A percentile compares a stretch with the other conserved stretches of the same genome.
These are phyloP conservation scores for Trogon melanurus DNA, from an alignment of 2,113 vertebrate genomes.

Conservation along the genomic window DNA sequence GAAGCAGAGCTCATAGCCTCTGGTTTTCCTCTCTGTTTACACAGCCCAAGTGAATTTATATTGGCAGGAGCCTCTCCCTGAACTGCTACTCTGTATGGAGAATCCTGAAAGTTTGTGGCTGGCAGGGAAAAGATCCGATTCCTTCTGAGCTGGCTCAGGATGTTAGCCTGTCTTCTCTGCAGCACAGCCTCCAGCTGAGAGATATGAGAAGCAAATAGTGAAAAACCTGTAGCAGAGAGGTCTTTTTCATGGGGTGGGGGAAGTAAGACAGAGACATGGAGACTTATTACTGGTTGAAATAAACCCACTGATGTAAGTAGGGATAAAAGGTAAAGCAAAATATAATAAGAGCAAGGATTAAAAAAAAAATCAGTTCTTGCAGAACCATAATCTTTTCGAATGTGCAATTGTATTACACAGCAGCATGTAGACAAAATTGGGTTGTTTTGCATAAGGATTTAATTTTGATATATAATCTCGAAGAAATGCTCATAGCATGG, in stretches of 20 bases:
- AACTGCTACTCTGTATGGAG: background rate
- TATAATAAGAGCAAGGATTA: background rate
- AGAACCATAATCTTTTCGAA: background rate
- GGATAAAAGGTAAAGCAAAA: background rate
- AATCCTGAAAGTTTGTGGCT: background rate
- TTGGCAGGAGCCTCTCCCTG: background rate
- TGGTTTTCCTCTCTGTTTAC: background rate
- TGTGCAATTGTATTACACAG: background rate
- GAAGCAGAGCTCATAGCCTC: background rate
- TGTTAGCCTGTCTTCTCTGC: background rate
- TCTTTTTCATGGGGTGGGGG: accelerated
- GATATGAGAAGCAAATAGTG: background rate
- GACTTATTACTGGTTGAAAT: background rate
- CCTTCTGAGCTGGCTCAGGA: background rate
- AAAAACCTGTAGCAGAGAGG: background rate
- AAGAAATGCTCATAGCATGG: background rate
- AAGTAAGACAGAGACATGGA: background rate
- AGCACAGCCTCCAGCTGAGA: background rate
- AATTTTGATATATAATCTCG: background rate
- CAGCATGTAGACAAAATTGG: background rate
- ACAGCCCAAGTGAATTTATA: background rate
- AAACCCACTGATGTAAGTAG: background rate
- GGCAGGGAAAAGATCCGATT: background rate
- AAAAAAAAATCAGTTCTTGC: background rate
- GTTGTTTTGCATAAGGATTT: background rate